phyloP scores from a whole-genome alignment of 2,113 vertebrate species.

The Tringa solitaria region DNA sequence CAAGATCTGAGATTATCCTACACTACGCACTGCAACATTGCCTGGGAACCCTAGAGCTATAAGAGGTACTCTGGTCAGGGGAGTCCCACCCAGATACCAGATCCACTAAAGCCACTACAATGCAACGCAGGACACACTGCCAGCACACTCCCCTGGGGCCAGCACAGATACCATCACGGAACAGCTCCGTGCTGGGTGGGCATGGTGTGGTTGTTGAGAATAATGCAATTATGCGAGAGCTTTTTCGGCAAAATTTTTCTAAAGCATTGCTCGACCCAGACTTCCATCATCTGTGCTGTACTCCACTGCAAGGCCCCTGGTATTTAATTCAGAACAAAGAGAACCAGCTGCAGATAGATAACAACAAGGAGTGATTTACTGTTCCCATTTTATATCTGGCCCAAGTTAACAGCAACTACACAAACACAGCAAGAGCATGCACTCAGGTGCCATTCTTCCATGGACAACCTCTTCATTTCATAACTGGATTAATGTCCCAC shows the following conservation, averaged over 20 bases:
- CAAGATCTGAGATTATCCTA: not conserved
- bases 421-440: not conserved
- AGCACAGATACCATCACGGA: not conserved
- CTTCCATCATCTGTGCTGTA: not conserved
- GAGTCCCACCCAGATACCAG: not conserved
- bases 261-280: not conserved
- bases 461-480: not conserved
- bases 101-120: not conserved
- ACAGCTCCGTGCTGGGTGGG: not conserved
- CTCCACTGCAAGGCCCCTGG: not conserved
- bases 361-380: not conserved
- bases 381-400: not conserved
- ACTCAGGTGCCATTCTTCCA: not conserved
- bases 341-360: not conserved
- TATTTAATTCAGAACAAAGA: not conserved
- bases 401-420: not conserved
- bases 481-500: not conserved
- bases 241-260: not conserved
- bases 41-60: not conserved
- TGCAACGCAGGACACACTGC: not conserved
- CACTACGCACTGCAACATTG: not conserved
- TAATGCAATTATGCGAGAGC: rapidly evolving
- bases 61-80: not conserved
- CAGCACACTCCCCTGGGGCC: too few relatives aligned
- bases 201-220: rapidly evolving